A percentile compares a stretch with the other conserved stretches of the same genome.
Conservation (phyloP, 2,113 vertebrate species). For the Platycercus adscitus region DNA sequence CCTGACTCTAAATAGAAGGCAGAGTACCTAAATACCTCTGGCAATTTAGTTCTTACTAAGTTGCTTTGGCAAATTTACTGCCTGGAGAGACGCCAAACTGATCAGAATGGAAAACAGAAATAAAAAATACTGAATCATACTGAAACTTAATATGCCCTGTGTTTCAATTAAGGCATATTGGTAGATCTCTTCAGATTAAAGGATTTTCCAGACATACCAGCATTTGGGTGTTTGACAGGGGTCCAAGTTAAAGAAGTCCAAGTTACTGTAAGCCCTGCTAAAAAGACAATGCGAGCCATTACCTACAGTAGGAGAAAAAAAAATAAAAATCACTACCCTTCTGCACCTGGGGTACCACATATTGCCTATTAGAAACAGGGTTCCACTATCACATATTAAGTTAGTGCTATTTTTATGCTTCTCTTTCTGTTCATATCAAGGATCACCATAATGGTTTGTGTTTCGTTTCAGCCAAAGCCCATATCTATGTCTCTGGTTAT, state of each 20-base stretch:
- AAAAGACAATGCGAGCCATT: not conserved
- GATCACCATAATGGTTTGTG: fast-evolving
- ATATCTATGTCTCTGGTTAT: not conserved
- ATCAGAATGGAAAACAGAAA: not conserved
- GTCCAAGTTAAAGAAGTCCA: not conserved
- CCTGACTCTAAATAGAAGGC: not conserved
- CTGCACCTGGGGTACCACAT: not conserved
- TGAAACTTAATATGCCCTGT: not conserved
- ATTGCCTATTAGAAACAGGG: not conserved
- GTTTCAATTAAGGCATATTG: not conserved
- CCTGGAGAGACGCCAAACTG: not conserved
- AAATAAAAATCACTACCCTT: not conserved
- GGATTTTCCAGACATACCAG: not conserved
- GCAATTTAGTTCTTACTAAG: not conserved
- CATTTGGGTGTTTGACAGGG: not conserved
- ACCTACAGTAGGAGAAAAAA: not conserved
- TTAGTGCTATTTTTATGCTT: not conserved
- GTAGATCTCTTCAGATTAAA: not conserved
- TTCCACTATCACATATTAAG: not conserved
- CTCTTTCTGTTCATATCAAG: not conserved
- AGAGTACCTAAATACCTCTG: not conserved
- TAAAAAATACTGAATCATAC: not conserved
- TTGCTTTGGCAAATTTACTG: not conserved
- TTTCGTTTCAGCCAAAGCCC: not conserved
- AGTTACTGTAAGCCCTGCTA: not conserved